These are phyloP conservation scores for Parotia lawesii DNA, from an alignment of 2,113 vertebrate genomes.

Conservation along the genomic window DNA sequence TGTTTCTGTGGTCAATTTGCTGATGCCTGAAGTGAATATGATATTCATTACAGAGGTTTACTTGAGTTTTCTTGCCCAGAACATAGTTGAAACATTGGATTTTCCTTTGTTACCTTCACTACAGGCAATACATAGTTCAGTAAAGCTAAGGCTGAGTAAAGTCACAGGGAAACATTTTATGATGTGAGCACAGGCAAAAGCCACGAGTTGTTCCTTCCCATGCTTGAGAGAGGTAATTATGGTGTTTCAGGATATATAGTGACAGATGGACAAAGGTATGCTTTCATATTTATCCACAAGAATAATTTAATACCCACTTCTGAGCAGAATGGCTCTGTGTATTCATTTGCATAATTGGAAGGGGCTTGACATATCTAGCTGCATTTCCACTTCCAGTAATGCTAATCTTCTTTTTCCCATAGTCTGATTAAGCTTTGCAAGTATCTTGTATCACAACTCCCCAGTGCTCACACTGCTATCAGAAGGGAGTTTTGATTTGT, in stretches of 20 bases:
- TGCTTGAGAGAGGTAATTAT: background rate
- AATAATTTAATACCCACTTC: slow-evolving; percentile 25
- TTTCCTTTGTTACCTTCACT: background rate
- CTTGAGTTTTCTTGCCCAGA: background rate
- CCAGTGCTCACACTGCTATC: background rate
- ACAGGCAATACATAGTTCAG: background rate
- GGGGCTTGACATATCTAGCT: background rate
- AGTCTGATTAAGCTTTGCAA: background rate
- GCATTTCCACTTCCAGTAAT: background rate
- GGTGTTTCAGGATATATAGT: slow-evolving; percentile 1
- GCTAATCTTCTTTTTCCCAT: background rate
- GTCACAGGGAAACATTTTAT: background rate
- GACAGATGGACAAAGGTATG: slow-evolving; percentile 34
- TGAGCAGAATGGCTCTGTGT: background rate
- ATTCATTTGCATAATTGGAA: slow-evolving; percentile 44
- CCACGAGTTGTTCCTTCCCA: background rate
- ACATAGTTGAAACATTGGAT: background rate
- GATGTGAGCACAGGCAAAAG: background rate
- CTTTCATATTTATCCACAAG: slow-evolving; percentile 25
- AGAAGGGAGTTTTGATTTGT: background rate
- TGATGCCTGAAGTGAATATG: background rate
- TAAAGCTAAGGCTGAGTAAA: background rate
- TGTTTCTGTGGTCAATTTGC: background rate
- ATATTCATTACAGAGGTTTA: background rate
- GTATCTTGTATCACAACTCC: background rate